Percentiles rank a stretch among this genome's conserved stretches.
Conservation (phyloP, 2,888 invertebrate species). For the Alsophila aescularia region DNA sequence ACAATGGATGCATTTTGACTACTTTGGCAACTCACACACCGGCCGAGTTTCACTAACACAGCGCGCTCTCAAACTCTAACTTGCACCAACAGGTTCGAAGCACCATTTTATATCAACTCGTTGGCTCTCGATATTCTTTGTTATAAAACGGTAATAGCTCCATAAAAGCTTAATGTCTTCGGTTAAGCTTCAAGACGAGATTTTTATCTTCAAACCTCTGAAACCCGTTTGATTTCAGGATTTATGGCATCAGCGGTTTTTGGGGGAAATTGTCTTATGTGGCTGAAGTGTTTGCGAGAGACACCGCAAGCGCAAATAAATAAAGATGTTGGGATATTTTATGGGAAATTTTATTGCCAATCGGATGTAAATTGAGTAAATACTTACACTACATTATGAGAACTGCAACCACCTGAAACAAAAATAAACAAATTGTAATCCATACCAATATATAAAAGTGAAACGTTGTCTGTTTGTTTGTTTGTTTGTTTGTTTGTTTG, state of each 20-base stretch:
- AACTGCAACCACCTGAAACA: conserved; percentile 42
- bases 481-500: no score
- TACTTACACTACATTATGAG: conserved; percentile 54
- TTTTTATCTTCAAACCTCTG: conserved; percentile 37
- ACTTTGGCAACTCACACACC: not conserved
- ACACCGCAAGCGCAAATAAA: conserved; percentile 20
- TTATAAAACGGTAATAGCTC: conserved; percentile 62
- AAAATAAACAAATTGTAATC: conserved; percentile 16
- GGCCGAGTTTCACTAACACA: not conserved
- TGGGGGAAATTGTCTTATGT: conserved; percentile 34
- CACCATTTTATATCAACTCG: conserved; percentile 47
- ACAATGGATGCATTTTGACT: no score
- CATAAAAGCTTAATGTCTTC: conserved; percentile 60
- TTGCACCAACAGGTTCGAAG: conserved; percentile 30
- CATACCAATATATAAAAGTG: no score
- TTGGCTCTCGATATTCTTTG: conserved; percentile 60
- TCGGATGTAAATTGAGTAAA: conserved; percentile 11
- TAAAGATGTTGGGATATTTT: conserved; percentile 18
- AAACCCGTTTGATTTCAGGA: conserved; percentile 36
- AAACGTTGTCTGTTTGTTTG: no score
- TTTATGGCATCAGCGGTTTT: conserved; percentile 40
- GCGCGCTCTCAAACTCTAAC: conserved; percentile 32
- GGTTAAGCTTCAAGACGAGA: conserved; percentile 43
- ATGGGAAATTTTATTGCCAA: conserved; percentile 14
- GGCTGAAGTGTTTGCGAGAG: conserved; percentile 23